These are phyloP conservation scores for Pristionchus entomophagus DNA, from an alignment of 2,888 invertebrate species.

Conservation along the genomic window DNA sequence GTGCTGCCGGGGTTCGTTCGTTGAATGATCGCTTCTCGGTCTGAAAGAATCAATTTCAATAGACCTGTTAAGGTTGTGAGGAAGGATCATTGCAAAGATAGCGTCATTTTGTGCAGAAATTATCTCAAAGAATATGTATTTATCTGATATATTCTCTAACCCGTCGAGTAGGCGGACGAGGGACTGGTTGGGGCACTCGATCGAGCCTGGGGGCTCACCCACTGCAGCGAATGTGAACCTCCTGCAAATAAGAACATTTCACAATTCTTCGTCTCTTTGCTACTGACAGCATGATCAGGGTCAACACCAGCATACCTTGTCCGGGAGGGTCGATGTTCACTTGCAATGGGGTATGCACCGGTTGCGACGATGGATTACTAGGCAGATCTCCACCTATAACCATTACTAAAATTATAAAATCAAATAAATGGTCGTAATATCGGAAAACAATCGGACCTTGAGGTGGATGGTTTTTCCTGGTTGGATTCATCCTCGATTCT, in stretches of 20 bases:
- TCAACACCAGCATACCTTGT: background rate
- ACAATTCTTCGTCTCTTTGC: background rate
- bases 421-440: too few species aligned
- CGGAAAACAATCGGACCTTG: background rate
- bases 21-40: constrained; percentile 48
- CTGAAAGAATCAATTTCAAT: too few species aligned
- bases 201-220: constrained; percentile 47
- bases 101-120: too few species aligned
- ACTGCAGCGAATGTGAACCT: constrained; percentile 40
- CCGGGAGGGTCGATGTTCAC: constrained; percentile 15
- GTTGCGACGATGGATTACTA: background rate
- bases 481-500: background rate
- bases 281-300: background rate
- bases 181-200: constrained; percentile 53
- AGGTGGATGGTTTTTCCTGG: background rate
- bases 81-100: too few species aligned
- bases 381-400: background rate
- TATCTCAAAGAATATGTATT: too few species aligned
- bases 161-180: constrained; percentile 52
- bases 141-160: too few species aligned
- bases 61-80: too few species aligned
- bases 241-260: background rate
- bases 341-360: constrained; percentile 1
- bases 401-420: too few species aligned
- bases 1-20: constrained; percentile 44